Conservation (phyloP, 2,113 vertebrate species). For the Phodopus roborovskii region DNA sequence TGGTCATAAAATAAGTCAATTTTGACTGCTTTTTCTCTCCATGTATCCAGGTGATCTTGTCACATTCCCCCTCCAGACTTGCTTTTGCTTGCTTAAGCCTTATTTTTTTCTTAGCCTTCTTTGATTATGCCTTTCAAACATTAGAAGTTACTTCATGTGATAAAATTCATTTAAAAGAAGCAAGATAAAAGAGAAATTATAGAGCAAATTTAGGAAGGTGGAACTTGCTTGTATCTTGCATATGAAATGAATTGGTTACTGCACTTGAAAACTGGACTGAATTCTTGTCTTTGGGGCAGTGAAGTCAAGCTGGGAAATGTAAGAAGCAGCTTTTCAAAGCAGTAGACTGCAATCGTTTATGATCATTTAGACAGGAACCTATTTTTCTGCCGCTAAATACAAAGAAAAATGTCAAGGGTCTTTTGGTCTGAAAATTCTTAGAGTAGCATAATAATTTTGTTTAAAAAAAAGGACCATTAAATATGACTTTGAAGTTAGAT, state of each 20-base stretch:
- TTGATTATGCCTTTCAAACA: not conserved
- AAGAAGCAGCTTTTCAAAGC: conserved; percentile 36
- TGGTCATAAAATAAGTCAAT: conserved; percentile 42
- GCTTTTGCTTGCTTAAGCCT: conserved; percentile 44
- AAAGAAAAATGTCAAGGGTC: not conserved
- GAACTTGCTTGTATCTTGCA: conserved; percentile 2
- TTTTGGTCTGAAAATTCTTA: conserved; percentile 36
- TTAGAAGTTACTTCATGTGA: not conserved
- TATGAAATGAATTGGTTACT: conserved; percentile 37
- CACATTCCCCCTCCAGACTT: not conserved
- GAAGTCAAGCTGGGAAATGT: conserved; percentile 36
- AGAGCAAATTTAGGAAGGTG: conserved; percentile 15
- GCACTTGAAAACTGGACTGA: conserved; percentile 40
- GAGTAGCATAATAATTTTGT: not conserved
- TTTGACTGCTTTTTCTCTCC: not conserved
- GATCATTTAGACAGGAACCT: conserved; percentile 29
- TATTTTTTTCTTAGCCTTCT: not conserved
- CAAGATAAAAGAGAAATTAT: conserved; percentile 51
- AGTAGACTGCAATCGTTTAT: conserved; percentile 35
- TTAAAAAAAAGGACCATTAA: not conserved
- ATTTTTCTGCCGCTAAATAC: conserved; percentile 45
- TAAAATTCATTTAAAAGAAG: conserved; percentile 40
- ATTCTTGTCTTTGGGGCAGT: conserved; percentile 47
- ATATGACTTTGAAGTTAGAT: not conserved
- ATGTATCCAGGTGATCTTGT: conserved; percentile 10